Base-by-base conservation (phyloP, 2,797 vertebrate genomes). In the Xiphophorus birchmanni region DNA sequence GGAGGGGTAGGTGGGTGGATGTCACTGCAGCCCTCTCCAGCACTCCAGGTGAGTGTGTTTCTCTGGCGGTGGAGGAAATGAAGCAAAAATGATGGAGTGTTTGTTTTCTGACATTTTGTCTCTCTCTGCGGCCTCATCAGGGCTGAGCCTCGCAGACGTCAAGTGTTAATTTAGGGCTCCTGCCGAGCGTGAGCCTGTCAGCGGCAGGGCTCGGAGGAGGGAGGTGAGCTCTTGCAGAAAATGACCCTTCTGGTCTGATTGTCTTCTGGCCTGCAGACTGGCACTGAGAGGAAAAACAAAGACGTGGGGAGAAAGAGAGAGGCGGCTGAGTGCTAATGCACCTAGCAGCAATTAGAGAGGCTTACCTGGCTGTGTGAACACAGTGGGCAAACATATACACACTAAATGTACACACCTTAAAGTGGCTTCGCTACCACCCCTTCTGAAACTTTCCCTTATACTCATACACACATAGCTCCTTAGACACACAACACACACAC, bases 201-300 rank as follows among this genome's bases (percentile, higher is more conserved):
- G 95, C 73, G 21, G 85, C 60, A 83, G 89, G 95, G 88, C 87
- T 95, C 84, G 92, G 94, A 96, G 96, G 94, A 94, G 96, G 95
- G 96, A 96, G 96, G 96, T 96, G 95, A 97, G 95, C 96, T 97
- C 95, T 96, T 96, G 95, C 95, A 97, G 96, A 97, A 98, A 97
- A 97, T 96, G 95, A 96, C 96, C 96, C 95, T 98, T 96, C 96
- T 96, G 95, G 93, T 96, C 96, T 97, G 96, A 97, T 97, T 97
- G 96, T 96, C 93, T 94, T 91, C 87, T 93, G 92, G 96, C 94
- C 95, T 88, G 89, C 95, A 92, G 94, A 93, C 95, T 95, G 94
- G 92, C 95, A 92, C 94, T 82, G 81, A 96, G 79, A 95, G 93
- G 93, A 96, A 96, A 95, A 96, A 94, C 93, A 95, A 95, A 94